Percentiles rank a stretch among this genome's conserved stretches.
Conservation (phyloP, 1,140 invertebrate species). For the Scaptomyza pallida region DNA sequence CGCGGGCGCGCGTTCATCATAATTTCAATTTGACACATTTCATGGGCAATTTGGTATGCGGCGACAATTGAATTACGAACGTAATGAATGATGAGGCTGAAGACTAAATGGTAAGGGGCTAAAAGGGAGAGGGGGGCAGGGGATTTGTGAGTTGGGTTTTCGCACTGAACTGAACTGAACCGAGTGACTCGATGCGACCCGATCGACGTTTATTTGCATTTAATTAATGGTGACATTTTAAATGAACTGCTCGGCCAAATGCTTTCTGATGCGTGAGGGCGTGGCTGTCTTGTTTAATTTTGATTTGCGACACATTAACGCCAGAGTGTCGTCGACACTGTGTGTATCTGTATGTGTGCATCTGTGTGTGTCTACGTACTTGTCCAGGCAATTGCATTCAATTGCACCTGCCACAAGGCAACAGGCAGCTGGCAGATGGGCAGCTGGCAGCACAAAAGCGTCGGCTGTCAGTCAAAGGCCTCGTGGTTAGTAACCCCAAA, state of each 20-base stretch:
- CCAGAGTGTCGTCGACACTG: slow-evolving; percentile 2
- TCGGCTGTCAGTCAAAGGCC: slow-evolving; percentile 69
- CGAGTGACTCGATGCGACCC: slow-evolving; percentile 20
- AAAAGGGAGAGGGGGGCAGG: background rate
- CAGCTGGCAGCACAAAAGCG: slow-evolving; percentile 16
- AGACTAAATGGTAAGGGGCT: no score
- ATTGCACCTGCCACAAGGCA: slow-evolving; percentile 56
- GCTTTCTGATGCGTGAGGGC: slow-evolving; percentile 25
- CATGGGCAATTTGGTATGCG: slow-evolving; percentile 55
- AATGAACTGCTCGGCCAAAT: slow-evolving; percentile 63
- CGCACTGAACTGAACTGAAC: background rate
- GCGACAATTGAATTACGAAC: slow-evolving; percentile 57
- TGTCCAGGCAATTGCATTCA: slow-evolving; percentile 70
- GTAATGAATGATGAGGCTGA: background rate
- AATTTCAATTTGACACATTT: slow-evolving; percentile 63
- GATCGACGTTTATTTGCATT: slow-evolving; percentile 78
- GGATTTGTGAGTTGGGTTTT: background rate
- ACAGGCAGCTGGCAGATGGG: slow-evolving; percentile 10
- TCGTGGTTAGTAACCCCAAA: slow-evolving; percentile 21
- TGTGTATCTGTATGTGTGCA: no score
- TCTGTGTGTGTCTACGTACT: slow-evolving; percentile 20
- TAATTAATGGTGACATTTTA: slow-evolving; percentile 79
- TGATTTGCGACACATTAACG: slow-evolving; percentile 79
- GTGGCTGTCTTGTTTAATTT: slow-evolving; percentile 74
- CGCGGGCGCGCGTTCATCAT: slow-evolving; percentile 51